Base-by-base conservation (phyloP, 2,113 vertebrate genomes). In the Platichthys stellatus region DNA sequence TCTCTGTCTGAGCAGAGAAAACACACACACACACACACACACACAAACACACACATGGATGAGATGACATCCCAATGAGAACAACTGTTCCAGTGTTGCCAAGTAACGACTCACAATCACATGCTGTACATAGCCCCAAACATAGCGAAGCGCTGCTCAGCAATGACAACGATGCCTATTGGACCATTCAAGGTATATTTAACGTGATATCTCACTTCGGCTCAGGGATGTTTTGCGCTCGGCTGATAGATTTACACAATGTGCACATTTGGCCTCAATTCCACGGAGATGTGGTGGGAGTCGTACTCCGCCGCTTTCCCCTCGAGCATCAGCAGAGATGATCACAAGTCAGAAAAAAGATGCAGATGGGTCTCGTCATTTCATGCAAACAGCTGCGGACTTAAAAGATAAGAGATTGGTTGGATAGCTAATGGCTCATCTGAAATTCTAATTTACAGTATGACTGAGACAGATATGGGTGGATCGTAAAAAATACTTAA, bases 61-160 rank as follows among this genome's bases (percentile, higher is more conserved):
- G 56, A 80, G 73, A 76, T 26, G 67, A 72, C 58, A 81, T 69
- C 71, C 76, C 59, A 38, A 24, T 61, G 58, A 86, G 79, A 83
- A 79, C 84, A 90, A 80, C 74, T 78, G 91, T 90, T 88, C 84
- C 28, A 79, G 65, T 5, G 86, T 91, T 90, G 84, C 89, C 56
- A 83, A 82, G 86, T 68, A 91, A 89, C 89, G 51, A 24, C 66
- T 81, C 71, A 53, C 69, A 87, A 76, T 75, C 74, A 88, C 76
- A 86, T 76, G 69, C 70, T 66, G 65, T 80, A 49, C 78, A 72
- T 62, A 86, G 68, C 24, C 81, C 84, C 76, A 84, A 74, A 85
- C 80, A 81, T 78, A 82, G 70, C 61, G 84, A 79, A 84, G 82
- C 77, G 80, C 85, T 81, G 76, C 81, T 81, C 51, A 74, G 85